Evolutionary conservation across 2,888 invertebrate species (phyloP).

Genomic region (Diarsia rubi): DNA sequence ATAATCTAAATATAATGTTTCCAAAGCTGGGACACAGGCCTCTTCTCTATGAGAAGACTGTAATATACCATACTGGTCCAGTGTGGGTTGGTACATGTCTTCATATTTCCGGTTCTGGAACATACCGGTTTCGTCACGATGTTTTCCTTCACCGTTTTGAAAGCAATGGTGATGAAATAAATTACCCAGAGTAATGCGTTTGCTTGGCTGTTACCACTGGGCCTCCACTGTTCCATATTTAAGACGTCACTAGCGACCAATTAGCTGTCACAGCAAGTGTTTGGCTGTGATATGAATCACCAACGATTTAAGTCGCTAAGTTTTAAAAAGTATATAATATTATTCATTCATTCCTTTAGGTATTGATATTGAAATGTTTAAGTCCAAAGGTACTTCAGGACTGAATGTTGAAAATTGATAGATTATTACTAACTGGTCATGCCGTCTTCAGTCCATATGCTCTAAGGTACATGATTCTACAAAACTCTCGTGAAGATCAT

Average conservation of each 20-base stretch:
- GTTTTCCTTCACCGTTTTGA: neutral
- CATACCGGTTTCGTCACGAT: neutral
- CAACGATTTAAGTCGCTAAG: neutral
- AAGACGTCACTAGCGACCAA: neutral
- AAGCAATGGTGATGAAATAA: neutral
- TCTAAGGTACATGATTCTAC: constrained; percentile 29
- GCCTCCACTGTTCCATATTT: neutral
- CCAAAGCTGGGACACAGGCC: neutral
- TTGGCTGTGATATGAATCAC: neutral
- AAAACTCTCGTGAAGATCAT: constrained; percentile 36
- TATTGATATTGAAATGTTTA: no score
- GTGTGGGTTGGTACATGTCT: neutral
- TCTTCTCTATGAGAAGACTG: neutral
- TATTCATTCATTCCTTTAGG: neutral
- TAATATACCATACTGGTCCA: neutral
- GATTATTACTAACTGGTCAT: neutral
- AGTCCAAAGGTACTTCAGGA: neutral
- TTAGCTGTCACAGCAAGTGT: neutral
- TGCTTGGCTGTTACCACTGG: neutral
- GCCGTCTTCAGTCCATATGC: constrained; percentile 38
- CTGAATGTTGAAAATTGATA: no score
- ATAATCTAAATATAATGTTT: neutral
- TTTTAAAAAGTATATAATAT: neutral
- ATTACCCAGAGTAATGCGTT: neutral
- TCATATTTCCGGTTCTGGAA: neutral